Evolutionary conservation across 2,888 invertebrate genomes (phyloP).

Genomic region (Himalopsyche tibetana): DNA sequence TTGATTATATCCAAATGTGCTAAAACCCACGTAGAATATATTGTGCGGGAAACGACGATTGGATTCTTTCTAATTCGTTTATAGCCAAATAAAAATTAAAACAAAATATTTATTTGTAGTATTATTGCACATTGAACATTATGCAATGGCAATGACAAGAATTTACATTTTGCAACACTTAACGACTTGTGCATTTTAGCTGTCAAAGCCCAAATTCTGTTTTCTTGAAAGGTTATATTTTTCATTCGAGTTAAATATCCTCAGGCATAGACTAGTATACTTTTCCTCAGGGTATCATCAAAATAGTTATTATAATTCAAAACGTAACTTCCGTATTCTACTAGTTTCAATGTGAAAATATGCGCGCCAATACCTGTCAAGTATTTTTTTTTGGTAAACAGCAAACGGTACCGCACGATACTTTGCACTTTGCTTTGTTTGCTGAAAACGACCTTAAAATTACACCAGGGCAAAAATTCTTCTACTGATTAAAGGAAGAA

Average conservation of each 20-base stretch:
- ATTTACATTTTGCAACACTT: not conserved
- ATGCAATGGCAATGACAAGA: conserved; percentile 3
- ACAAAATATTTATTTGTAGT: not conserved
- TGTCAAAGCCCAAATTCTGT: conserved; percentile 7
- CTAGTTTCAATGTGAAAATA: not conserved
- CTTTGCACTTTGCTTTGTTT: conserved; percentile 23
- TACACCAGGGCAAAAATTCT: not conserved
- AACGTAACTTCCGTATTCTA: not conserved
- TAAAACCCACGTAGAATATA: no score
- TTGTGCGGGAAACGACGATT: no score
- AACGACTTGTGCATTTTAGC: not conserved
- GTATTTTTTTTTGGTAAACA: conserved; percentile 4
- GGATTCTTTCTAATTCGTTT: not conserved
- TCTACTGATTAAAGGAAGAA: not conserved
- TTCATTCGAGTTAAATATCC: not conserved
- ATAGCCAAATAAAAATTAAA: not conserved
- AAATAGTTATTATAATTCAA: not conserved
- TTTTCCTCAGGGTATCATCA: not conserved
- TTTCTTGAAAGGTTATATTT: not conserved
- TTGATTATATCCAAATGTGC: no score
- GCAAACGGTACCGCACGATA: not conserved
- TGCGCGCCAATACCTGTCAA: not conserved
- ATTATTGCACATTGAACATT: not conserved
- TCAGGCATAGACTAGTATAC: not conserved
- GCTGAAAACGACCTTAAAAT: not conserved